These are phyloP conservation scores for Zeus faber DNA, from an alignment of 2,113 vertebrate species.

Conservation along the genomic window DNA sequence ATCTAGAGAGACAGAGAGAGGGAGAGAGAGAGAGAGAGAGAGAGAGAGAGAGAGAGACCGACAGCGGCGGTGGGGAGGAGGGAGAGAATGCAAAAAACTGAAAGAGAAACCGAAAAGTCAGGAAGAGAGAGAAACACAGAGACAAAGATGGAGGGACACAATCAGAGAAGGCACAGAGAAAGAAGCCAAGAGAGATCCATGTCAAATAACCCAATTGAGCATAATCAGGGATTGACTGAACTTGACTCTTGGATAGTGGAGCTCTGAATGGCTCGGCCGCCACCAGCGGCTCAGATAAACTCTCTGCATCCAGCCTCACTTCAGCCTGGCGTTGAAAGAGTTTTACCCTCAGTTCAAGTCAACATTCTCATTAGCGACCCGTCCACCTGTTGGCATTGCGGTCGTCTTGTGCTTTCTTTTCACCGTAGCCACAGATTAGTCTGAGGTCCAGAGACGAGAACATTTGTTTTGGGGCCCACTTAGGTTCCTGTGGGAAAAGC, in stretches of 20 bases:
- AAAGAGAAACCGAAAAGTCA: not conserved
- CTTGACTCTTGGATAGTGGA: conserved; percentile 18
- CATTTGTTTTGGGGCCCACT: conserved; percentile 19
- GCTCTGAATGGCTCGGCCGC: conserved; percentile 11
- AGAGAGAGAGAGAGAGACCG: too few species aligned
- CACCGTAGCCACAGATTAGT: conserved; percentile 35
- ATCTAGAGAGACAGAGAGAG: too few species aligned
- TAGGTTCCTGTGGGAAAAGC: conserved; percentile 51
- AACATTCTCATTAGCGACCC: conserved; percentile 8
- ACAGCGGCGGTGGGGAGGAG: not conserved
- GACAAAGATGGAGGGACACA: too few species aligned
- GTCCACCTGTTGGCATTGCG: conserved; percentile 28
- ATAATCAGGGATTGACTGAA: conserved; percentile 27
- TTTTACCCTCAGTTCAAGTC: conserved; percentile 19
- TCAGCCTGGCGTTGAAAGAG: not conserved
- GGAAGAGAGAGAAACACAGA: not conserved
- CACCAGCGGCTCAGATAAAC: conserved; percentile 24
- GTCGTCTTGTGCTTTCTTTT: conserved; percentile 35
- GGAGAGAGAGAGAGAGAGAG: too few species aligned
- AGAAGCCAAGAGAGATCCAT: conserved; percentile 25
- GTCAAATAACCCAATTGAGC: conserved; percentile 38
- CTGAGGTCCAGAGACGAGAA: conserved; percentile 27
- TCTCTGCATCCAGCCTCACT: not conserved
- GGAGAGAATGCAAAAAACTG: too few species aligned
- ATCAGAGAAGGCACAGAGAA: conserved; percentile 5